A percentile compares a stretch with the other conserved stretches of the same genome.
These are phyloP conservation scores for Marcusenius ussheri DNA, from an alignment of 2,113 vertebrate genomes.

Conservation along the genomic window DNA sequence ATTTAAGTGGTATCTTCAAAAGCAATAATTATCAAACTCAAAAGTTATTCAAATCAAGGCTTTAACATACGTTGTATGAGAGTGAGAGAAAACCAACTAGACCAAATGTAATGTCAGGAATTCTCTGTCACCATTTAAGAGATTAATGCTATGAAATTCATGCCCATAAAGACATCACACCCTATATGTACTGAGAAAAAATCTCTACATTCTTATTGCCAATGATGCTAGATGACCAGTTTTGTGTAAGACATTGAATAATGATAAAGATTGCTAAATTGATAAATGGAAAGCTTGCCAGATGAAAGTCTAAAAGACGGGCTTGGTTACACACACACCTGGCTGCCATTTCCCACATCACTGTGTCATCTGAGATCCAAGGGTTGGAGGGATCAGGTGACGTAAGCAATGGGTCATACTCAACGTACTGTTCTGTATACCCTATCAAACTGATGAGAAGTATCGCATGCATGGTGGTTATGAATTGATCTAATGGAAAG, in stretches of 20 bases:
- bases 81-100: background rate
- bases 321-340: conserved; percentile 58
- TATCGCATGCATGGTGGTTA: conserved; percentile 12
- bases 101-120: background rate
- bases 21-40: background rate
- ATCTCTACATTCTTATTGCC: background rate
- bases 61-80: background rate
- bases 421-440: conserved; percentile 91
- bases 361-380: conserved; percentile 88
- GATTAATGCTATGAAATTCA: background rate
- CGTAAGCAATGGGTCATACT: conserved; percentile 93
- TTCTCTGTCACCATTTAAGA: background rate
- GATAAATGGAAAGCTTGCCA: too few species aligned
- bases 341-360: conserved; percentile 86
- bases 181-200: background rate
- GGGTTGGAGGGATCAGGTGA: conserved; percentile 87
- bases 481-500: background rate
- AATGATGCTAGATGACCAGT: background rate
- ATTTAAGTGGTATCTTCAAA: background rate
- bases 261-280: background rate
- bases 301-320: background rate
- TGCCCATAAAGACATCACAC: background rate
- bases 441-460: conserved; percentile 68
- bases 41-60: background rate
- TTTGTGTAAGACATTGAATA: background rate